Conservation (phyloP, 1,140 invertebrate genomes). For the Zaprionus ornatus region DNA sequence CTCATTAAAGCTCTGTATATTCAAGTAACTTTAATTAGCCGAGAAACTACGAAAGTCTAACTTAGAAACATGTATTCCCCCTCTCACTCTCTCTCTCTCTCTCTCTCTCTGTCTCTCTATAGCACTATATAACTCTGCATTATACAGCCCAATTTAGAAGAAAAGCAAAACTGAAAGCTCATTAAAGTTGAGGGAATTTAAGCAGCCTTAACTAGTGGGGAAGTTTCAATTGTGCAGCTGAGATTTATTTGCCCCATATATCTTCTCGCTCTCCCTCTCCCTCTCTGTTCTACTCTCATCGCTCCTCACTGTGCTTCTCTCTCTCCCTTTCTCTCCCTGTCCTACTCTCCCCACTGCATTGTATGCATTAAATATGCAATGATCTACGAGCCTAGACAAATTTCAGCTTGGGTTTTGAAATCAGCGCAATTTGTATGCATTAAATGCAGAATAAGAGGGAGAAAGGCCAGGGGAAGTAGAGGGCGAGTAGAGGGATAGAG, state of each 20-base stretch:
- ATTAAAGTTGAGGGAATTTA: background rate
- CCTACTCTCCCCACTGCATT: background rate
- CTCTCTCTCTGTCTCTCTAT: no score
- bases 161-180: background rate
- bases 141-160: no score
- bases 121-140: no score
- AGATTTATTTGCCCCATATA: background rate
- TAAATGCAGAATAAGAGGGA: slow-evolving; percentile 60
- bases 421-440: slow-evolving; percentile 79
- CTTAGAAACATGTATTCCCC: no score
- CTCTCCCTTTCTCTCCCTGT: background rate
- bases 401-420: slow-evolving; percentile 56
- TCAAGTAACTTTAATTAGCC: background rate
- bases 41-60: no score
- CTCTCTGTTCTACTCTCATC: background rate
- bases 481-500: background rate
- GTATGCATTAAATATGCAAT: slow-evolving; percentile 40
- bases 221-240: background rate
- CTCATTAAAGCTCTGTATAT: background rate
- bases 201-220: background rate
- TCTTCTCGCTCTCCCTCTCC: background rate
- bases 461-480: background rate
- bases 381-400: slow-evolving; percentile 45
- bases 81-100: no score
- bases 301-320: background rate